Conservation (phyloP, 64 coral and sea anemone species). For the Pocillopora damicornis region DNA sequence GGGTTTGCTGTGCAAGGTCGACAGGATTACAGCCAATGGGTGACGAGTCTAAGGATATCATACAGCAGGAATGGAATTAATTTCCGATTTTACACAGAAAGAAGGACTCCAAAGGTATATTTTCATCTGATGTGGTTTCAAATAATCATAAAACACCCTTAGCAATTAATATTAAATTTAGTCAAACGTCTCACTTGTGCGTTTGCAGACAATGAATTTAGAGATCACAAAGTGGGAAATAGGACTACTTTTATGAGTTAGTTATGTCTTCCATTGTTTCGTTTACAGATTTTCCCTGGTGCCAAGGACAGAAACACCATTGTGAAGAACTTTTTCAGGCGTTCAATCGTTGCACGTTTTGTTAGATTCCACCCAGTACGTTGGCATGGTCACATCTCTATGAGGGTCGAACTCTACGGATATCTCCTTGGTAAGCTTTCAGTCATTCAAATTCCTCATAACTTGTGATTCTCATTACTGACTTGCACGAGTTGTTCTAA, state of each 20-base stretch:
- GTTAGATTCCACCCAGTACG: conserved; percentile 37
- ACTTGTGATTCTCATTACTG: background rate
- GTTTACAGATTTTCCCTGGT: conserved; percentile 46
- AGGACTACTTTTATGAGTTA: no score
- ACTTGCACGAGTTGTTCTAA: background rate
- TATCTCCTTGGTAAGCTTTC: conserved; percentile 22
- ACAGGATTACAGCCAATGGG: conserved; percentile 60
- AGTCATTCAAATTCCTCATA: background rate
- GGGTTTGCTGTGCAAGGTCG: conserved; percentile 51
- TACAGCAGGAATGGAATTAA: conserved; percentile 33
- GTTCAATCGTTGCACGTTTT: conserved; percentile 37
- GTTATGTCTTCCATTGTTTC: background rate
- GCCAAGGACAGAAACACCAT: conserved; percentile 51
- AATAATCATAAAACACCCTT: background rate
- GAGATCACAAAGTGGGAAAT: no score
- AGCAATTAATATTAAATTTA: background rate
- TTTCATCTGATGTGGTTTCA: background rate
- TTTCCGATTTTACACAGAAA: conserved; percentile 41
- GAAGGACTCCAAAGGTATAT: conserved; percentile 43
- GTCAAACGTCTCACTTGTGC: no score
- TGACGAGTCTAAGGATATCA: conserved; percentile 20
- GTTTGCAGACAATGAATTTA: no score
- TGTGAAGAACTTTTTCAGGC: conserved; percentile 42
- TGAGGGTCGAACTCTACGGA: conserved; percentile 53
- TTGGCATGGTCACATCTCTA: conserved; percentile 54